Percentiles rank a stretch among this genome's conserved stretches.
Conservation (phyloP, 1,140 invertebrate genomes). For the Zaprionus lachaisei region DNA sequence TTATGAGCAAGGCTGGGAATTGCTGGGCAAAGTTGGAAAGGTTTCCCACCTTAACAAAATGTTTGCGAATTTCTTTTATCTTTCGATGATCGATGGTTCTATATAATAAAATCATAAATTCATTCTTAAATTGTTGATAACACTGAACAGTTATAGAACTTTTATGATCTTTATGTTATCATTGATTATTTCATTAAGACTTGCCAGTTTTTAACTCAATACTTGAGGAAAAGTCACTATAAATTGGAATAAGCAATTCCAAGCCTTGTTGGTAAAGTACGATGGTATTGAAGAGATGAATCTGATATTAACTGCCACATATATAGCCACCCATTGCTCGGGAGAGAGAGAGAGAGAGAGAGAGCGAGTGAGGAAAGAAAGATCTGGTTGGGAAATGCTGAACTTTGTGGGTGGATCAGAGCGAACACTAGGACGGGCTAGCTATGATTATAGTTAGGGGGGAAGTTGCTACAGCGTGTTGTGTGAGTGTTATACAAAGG, state of each 20-base stretch:
- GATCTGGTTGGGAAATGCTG: slow-evolving; percentile 3
- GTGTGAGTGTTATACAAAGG: not conserved
- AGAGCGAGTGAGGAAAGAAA: not conserved
- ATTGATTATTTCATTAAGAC: not conserved
- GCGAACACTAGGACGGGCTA: slow-evolving; percentile 15
- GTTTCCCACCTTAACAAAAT: not conserved
- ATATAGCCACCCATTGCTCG: not conserved
- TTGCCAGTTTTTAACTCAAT: not conserved
- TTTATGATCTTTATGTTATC: no score
- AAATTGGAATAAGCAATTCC: not conserved
- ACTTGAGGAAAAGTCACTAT: not conserved
- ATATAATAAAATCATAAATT: not conserved
- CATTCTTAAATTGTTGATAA: not conserved
- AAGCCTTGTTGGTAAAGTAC: not conserved
- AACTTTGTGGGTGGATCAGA: slow-evolving; percentile 20
- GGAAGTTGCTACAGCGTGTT: slow-evolving; percentile 14
- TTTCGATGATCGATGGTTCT: not conserved
- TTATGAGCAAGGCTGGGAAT: slow-evolving; percentile 33
- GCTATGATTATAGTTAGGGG: slow-evolving; percentile 8
- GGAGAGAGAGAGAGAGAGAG: not conserved
- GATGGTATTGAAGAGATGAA: not conserved
- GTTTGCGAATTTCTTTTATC: not conserved
- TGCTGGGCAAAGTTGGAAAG: not conserved
- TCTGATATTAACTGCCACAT: not conserved
- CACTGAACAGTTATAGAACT: no score